A percentile compares a stretch with the other conserved stretches of the same genome.
phyloP scores from a whole-genome alignment of 2,113 vertebrate species.

The Nothobranchius kuhntae region DNA sequence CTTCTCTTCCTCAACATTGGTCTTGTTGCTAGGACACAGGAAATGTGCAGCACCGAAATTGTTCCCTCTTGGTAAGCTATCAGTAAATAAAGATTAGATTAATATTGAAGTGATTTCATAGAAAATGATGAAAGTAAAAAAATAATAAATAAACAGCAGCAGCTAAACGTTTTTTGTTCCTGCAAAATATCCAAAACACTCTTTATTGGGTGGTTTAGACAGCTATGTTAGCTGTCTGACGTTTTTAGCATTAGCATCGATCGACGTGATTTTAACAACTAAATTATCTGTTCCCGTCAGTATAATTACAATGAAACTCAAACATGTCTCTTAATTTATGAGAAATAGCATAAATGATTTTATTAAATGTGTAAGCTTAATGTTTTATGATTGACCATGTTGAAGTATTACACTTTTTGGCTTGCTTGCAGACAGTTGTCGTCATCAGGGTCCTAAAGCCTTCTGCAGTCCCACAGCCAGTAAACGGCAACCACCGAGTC shows the following conservation, averaged over 20 bases:
- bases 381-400: constrained; percentile 13
- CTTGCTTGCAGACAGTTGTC: constrained; percentile 40
- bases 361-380: neutral
- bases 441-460: constrained; percentile 83
- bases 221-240: neutral
- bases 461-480: constrained; percentile 29
- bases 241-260: neutral
- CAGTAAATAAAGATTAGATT: no score
- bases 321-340: neutral
- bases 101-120: no score
- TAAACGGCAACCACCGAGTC: constrained; percentile 35
- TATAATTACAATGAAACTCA: neutral
- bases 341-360: accelerated
- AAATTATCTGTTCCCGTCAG: neutral
- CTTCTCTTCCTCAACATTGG: constrained; percentile 70
- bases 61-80: constrained; percentile 49
- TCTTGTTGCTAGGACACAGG: constrained; percentile 83
- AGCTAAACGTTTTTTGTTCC: no score
- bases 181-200: no score
- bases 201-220: neutral
- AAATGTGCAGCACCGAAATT: constrained; percentile 80
- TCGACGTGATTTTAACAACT: neutral
- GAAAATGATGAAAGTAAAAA: no score
- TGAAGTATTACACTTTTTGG: constrained; percentile 42
- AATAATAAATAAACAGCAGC: no score